Evolutionary conservation across 2,113 vertebrate genomes (phyloP), one percentile per base, ranked within the genome.

Genomic region (Epinephelus cyanopodus): DNA sequence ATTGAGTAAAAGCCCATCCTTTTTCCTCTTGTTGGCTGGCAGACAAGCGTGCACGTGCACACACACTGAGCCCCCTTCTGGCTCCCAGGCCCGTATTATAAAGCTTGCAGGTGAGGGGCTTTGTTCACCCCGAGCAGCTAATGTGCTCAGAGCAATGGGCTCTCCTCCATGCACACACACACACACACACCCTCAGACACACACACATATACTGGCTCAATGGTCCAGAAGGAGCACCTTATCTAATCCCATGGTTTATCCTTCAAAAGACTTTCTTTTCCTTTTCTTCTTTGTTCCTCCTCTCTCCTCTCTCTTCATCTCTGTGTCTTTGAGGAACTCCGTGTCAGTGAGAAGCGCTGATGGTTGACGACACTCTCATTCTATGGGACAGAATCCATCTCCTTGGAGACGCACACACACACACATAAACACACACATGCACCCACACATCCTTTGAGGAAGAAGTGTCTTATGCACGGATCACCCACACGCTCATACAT

Each of bases 171-270:
- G 69, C 74, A 60, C 75, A 62, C 85, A 19, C 45, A 39, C 62
- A 53, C 70, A 33, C 71, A 50, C 69, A 82, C 71, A 54, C 87
- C 56, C 56, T 78, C 60, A 75, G 74, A 74, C 47, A 63, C 67
- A 88, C 81, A 82, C 79, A 78, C 58, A 76, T 60, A 61, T 60
- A 61, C 57, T 52, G 79, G 89, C 92, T 92, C 89, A 90, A 75
- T 86, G 84, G 92, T 93, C 95, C 92, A 92, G 93, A 89, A 95
- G 93, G 91, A 93, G 88, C 82, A 91, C 90, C 93, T 92, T 91
- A 92, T 94, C 94, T 95, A 95, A 95, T 95, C 93, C 93, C 87
- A 65, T 56, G 91, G 90, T 94, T 95, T 94, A 95, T 94, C 93
- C 94, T 94, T 95, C 93, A 95, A 95, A 95, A 94, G 94, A 91